Evolutionary conservation across 2,888 invertebrate genomes (phyloP).

Genomic region (Sinopyrophorus schimmeli): DNA sequence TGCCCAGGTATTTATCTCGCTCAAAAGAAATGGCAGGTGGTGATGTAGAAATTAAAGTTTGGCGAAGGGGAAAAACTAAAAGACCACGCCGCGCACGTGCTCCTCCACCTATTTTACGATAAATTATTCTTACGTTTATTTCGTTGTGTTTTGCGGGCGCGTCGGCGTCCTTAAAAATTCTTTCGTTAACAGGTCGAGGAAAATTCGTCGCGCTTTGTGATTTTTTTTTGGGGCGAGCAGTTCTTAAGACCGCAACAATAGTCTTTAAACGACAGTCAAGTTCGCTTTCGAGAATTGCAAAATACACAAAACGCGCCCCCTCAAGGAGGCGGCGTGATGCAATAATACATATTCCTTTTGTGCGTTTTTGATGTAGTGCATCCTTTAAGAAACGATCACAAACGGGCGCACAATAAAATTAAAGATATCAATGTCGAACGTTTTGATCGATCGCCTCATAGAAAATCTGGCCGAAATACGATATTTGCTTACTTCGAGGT

Average conservation of each 20-base stretch:
- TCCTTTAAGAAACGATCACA: conserved; percentile 14
- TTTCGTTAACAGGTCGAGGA: too few species aligned
- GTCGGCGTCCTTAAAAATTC: too few species aligned
- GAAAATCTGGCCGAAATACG: conserved; percentile 21
- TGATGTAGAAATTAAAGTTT: conserved; percentile 37
- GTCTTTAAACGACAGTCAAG: conserved; percentile 16
- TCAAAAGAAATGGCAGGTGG: conserved; percentile 37
- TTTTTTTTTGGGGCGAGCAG: too few species aligned
- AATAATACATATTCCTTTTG: conserved; percentile 24
- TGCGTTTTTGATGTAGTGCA: conserved; percentile 14
- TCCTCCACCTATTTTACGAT: too few species aligned
- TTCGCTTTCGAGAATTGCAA: conserved; percentile 14
- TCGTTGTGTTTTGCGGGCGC: too few species aligned
- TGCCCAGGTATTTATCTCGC: conserved; percentile 32
- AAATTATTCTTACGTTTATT: too few species aligned
- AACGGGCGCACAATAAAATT: conserved; percentile 25
- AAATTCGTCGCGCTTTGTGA: too few species aligned
- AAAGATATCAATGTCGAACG: conserved; percentile 29
- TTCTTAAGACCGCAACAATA: too few species aligned
- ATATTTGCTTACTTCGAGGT: conserved; percentile 22
- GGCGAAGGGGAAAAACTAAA: conserved; percentile 19
- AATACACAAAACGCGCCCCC: conserved; percentile 24
- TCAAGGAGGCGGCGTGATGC: conserved; percentile 33
- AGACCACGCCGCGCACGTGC: conserved; percentile 26
- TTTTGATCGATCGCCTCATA: conserved; percentile 30